Conservation (phyloP, 2,888 invertebrate genomes). For the Seira musarum region DNA sequence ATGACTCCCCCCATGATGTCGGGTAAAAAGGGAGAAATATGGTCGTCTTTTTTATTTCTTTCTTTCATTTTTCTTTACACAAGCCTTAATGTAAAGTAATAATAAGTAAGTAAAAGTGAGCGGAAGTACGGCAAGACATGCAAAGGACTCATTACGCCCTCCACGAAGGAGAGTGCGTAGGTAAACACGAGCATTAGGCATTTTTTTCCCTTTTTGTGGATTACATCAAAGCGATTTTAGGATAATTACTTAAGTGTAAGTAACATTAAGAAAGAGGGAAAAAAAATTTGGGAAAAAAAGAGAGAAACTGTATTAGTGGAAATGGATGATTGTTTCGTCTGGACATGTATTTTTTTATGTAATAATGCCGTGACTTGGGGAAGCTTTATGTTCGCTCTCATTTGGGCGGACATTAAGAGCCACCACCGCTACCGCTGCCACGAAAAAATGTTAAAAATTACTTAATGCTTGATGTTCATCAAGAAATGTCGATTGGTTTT, state of each 20-base stretch:
- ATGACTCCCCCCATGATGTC: constrained; percentile 67
- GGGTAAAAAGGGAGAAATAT: constrained; percentile 61
- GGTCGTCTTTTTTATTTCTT: constrained; percentile 69
- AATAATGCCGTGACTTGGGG: constrained; percentile 44
- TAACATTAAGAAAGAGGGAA: constrained; percentile 46
- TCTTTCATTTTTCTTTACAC: constrained; percentile 36
- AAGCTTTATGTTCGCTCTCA: constrained; percentile 37
- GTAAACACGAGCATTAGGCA: constrained; percentile 15
- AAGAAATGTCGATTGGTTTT: constrained; percentile 3
- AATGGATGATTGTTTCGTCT: constrained; percentile 47
- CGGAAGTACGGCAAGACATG: constrained; percentile 69
- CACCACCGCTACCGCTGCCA: constrained; percentile 5
- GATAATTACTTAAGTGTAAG: constrained; percentile 69
- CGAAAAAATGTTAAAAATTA: constrained; percentile 11
- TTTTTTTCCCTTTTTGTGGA: constrained; percentile 40
- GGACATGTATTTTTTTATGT: constrained; percentile 34
- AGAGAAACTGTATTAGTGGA: constrained; percentile 23
- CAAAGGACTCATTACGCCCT: constrained; percentile 70
- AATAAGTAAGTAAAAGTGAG: constrained; percentile 48
- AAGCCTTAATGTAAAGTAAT: constrained; percentile 31
- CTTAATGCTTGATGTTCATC: constrained; percentile 19
- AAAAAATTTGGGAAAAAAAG: not conserved
- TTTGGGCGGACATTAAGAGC: constrained; percentile 21
- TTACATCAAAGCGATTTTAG: constrained; percentile 69
- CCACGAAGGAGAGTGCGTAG: constrained; percentile 50